These are phyloP conservation scores for Drosophila barbarae DNA, from an alignment of 2,888 invertebrate genomes.

Conservation along the genomic window DNA sequence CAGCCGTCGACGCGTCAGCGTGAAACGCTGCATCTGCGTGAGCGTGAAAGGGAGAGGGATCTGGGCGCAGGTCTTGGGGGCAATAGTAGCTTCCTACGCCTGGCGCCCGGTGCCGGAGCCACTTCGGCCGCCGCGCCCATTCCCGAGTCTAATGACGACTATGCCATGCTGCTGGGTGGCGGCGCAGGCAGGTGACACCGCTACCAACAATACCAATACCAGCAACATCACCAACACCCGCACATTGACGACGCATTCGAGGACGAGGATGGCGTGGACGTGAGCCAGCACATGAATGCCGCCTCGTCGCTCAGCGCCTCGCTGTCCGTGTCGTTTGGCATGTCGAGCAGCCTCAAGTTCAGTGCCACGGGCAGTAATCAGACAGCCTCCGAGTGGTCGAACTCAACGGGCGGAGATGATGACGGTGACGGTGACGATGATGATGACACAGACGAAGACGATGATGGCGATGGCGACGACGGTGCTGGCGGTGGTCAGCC, in stretches of 20 bases:
- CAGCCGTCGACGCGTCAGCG: constrained; percentile 61
- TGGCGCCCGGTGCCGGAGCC: constrained; percentile 61
- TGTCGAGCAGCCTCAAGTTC: constrained; percentile 75
- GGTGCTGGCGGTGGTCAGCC: constrained; percentile 44
- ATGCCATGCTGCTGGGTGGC: constrained; percentile 66
- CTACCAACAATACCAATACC: constrained; percentile 55
- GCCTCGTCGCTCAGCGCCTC: constrained; percentile 72
- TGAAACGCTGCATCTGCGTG: constrained; percentile 65
- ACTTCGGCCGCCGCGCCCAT: constrained; percentile 65
- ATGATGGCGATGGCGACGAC: constrained; percentile 27
- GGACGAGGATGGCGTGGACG: constrained; percentile 62
- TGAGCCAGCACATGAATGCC: constrained; percentile 71
- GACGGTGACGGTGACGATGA: constrained; percentile 51
- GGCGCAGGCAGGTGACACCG: constrained; percentile 77
- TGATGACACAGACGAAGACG: constrained; percentile 42
- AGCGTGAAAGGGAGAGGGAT: constrained; percentile 35
- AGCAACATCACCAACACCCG: constrained; percentile 49
- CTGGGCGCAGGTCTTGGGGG: constrained; percentile 52
- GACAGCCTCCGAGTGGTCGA: constrained; percentile 73
- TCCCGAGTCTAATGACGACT: constrained; percentile 75
- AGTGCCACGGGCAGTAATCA: constrained; percentile 71
- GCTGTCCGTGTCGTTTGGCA: constrained; percentile 71
- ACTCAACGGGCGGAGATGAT: constrained; percentile 67
- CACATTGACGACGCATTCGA: constrained; percentile 52
- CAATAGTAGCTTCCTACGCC: constrained; percentile 67